Evolutionary conservation across 2,797 vertebrate genomes (phyloP).

Genomic region (Meriones psammophilus): DNA sequence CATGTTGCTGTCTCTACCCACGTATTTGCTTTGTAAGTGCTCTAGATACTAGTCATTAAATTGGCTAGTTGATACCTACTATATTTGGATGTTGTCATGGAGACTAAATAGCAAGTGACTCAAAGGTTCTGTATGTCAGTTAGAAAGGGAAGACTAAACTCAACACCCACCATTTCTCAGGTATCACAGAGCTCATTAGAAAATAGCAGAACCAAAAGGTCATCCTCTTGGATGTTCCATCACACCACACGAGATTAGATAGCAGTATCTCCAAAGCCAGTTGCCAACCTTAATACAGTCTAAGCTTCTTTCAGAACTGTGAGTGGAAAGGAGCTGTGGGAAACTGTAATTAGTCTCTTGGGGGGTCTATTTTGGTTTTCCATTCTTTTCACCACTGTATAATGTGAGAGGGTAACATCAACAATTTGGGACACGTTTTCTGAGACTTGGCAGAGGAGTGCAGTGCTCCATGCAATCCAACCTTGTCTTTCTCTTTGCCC

Average conservation of each 20-base stretch:
- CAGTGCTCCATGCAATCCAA: background rate
- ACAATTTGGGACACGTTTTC: background rate
- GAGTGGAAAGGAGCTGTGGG: background rate
- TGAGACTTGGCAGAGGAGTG: background rate
- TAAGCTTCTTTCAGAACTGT: slow-evolving; percentile 11
- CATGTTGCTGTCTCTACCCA: background rate
- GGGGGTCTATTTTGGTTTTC: background rate
- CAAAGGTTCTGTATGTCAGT: background rate
- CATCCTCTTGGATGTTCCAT: slow-evolving; percentile 17
- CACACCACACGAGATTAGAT: background rate
- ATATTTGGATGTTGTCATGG: background rate
- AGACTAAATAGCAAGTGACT: slow-evolving; percentile 22
- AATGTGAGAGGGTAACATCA: background rate
- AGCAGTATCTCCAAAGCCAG: slow-evolving; percentile 16
- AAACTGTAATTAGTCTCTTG: background rate
- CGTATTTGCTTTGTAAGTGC: background rate
- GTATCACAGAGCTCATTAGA: slow-evolving; percentile 9
- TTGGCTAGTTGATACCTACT: background rate
- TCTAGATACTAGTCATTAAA: slow-evolving; percentile 7
- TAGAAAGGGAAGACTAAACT: background rate
- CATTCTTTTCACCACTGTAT: background rate
- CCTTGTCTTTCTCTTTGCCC: background rate
- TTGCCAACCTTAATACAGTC: background rate
- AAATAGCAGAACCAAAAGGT: slow-evolving; percentile 38
- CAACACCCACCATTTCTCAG: background rate